Evolutionary conservation across 1,140 invertebrate species (phyloP).

Genomic region (Plectrocnemia conspersa): DNA sequence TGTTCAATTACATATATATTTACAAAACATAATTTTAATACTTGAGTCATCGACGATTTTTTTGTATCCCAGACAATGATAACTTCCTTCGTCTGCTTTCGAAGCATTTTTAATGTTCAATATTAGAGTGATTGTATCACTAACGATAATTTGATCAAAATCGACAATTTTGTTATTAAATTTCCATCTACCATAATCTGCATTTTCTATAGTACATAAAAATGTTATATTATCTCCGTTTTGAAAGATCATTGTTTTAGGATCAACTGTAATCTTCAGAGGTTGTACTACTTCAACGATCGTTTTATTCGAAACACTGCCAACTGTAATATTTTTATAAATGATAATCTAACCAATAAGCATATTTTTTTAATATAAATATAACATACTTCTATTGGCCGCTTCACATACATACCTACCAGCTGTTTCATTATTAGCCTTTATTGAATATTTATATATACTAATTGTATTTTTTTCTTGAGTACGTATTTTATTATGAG

Average conservation of each 20-base stretch:
- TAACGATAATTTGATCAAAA: background rate
- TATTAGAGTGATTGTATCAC: conserved; percentile 1
- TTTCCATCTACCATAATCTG: background rate
- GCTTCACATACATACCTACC: background rate
- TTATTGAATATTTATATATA: background rate
- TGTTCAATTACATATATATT: background rate
- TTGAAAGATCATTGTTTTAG: background rate
- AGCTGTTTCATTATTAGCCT: background rate
- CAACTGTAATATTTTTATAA: too few relatives aligned
- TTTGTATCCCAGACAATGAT: conserved; percentile 1
- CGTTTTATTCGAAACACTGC: background rate
- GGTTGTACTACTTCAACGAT: background rate
- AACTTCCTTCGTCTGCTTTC: conserved; percentile 6
- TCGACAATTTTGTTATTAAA: background rate
- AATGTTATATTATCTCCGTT: background rate
- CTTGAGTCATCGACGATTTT: background rate
- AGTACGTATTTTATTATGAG: background rate
- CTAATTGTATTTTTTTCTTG: background rate
- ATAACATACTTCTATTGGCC: background rate
- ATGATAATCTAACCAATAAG: background rate
- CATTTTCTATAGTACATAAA: background rate
- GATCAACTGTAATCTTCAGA: background rate
- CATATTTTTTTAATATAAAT: background rate
- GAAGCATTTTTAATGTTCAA: conserved; percentile 14
- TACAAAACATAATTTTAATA: conserved; percentile 1